Conservation (phyloP, 1,140 invertebrate genomes). For the Drosophila setifemur region DNA sequence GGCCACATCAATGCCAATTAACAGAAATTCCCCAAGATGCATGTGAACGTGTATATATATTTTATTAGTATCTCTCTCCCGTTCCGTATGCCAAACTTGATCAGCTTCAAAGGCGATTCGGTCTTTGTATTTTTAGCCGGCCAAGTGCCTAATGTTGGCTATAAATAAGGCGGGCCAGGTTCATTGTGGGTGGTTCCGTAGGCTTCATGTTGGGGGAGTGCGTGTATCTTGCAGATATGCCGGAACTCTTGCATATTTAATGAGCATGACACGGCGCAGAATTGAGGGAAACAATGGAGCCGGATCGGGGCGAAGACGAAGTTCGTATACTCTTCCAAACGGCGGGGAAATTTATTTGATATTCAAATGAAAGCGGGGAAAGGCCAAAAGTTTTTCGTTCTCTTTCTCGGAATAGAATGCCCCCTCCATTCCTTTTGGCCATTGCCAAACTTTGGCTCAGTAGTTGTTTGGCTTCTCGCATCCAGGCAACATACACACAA, state of each 20-base stretch:
- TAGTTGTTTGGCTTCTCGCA: neutral
- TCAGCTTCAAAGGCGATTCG: conserved; percentile 37
- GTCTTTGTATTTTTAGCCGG: conserved; percentile 46
- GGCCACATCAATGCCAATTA: conserved; percentile 57
- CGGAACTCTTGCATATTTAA: conserved; percentile 50
- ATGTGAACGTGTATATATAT: conserved; percentile 19
- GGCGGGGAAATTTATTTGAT: neutral
- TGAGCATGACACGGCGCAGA: conserved; percentile 28
- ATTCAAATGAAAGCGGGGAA: no score
- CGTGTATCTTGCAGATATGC: conserved; percentile 29
- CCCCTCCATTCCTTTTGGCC: neutral
- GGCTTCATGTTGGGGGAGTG: conserved; percentile 1
- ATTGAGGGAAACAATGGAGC: conserved; percentile 12
- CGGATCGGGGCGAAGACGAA: neutral
- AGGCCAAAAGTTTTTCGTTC: conserved; percentile 1
- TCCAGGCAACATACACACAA: conserved; percentile 6
- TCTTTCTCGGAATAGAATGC: neutral
- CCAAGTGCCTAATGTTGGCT: conserved; percentile 39
- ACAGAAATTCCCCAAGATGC: conserved; percentile 37
- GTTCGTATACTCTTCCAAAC: neutral
- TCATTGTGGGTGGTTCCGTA: neutral
- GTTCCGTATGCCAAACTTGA: conserved; percentile 26
- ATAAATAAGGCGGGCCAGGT: conserved; percentile 30
- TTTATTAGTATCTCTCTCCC: conserved; percentile 21
- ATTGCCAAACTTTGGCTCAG: conserved; percentile 5